Evolutionary conservation across 2,888 invertebrate species (phyloP), one percentile per base, ranked within the genome.

Genomic region (Agrotis segetum): DNA sequence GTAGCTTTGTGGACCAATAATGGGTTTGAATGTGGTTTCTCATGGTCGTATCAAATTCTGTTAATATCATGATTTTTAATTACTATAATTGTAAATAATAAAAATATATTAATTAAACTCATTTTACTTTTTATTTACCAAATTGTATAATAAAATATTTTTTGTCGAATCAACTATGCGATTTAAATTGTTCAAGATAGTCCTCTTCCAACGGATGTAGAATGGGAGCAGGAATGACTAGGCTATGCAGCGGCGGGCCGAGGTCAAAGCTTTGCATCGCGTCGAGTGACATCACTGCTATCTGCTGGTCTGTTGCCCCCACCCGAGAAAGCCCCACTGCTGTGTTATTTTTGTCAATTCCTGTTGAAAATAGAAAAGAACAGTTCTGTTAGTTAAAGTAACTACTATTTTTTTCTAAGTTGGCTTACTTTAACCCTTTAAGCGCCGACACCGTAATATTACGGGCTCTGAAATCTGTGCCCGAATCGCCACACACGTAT

Each of bases 131-230:
- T 88, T 85, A 55, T 77, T 77, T 21, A 77, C 53, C 68, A 71
- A 14, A 40, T 24, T 21, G 17, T 40, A 17, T 40, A 9, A n/a
- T 17, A n/a, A 24, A 52, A 14, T 53, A 21, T 13, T 14, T 68
- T 56, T 60, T 21, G 29, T 63, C 65, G 70, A 76, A 78, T 80
- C 65, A 85, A 74, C 72, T 67, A 62, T 63, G 67, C 92, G 92
- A 93, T 92, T 96, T 73, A 92, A 97, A 98, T 90, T 98, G 97
- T 83, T 96, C 93, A 70, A 99, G 94, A 97, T 98, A 99, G 91
- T 99, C 99, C 67, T 96, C 92, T 96, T 99, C 99, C 49, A 99
- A 93, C 14, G 99, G 99, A 97, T 99, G 99, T 91, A 99, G 96
- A 74, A 95, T 93, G 82, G 97, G 96, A 53, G 98, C 98, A 75